phyloP scores from a whole-genome alignment of 2,888 invertebrate genomes.

The Incurvaria masculella region DNA sequence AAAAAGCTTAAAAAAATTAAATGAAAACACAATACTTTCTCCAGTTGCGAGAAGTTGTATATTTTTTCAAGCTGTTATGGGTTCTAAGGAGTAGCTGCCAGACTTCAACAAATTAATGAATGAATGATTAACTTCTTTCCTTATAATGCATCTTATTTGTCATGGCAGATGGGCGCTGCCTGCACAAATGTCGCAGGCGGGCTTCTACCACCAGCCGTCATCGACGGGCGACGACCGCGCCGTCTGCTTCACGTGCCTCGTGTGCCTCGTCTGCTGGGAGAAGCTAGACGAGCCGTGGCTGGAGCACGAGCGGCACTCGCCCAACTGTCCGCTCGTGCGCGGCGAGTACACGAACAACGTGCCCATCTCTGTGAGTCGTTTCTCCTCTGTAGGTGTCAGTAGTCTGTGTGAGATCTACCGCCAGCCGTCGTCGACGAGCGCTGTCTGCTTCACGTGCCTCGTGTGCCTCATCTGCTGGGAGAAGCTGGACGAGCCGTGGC shows the following conservation, averaged over 20 bases:
- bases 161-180: conserved; percentile 86
- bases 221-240: conserved; percentile 89
- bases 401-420: no score
- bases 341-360: conserved; percentile 96
- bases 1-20: no score
- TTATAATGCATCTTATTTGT: no score
- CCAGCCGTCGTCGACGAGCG: conserved; percentile 85
- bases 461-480: conserved; percentile 97
- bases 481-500: conserved; percentile 96
- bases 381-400: no score
- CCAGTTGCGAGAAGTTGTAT: no score
- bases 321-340: conserved; percentile 89
- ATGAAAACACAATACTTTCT: no score
- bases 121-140: no score
- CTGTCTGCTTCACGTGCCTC: conserved; percentile 94
- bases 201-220: conserved; percentile 94
- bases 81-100: no score
- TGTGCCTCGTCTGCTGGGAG: conserved; percentile 96
- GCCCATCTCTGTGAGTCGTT: conserved; percentile 70
- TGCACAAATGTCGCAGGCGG: conserved; percentile 95
- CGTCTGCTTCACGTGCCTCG: conserved; percentile 94
- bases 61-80: no score
- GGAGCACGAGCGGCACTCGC: conserved; percentile 93
- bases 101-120: no score
- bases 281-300: conserved; percentile 97